phyloP scores from a whole-genome alignment of 2,797 vertebrate genomes.

The Sibirionetta formosa region DNA sequence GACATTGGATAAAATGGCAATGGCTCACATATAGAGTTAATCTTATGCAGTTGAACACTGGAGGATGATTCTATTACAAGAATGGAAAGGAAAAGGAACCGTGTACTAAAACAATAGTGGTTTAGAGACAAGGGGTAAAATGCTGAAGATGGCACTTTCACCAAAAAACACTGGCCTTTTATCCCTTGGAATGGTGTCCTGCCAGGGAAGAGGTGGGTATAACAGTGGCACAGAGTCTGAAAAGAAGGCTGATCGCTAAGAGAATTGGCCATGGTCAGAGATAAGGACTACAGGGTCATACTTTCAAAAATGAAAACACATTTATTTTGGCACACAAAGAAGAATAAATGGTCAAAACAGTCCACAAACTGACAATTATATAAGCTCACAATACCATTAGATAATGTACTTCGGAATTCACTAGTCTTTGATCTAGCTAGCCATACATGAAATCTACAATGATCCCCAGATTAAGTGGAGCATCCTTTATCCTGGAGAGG shows the following conservation, averaged over 20 bases:
- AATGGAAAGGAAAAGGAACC: background rate
- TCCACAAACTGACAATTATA: background rate
- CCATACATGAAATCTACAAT: background rate
- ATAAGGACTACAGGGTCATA: background rate
- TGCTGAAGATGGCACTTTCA: background rate
- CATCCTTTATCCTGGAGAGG: background rate
- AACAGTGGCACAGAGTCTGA: background rate
- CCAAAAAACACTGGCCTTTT: background rate
- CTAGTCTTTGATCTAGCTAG: background rate
- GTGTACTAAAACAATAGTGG: background rate
- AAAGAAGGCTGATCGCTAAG: background rate
- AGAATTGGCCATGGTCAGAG: background rate
- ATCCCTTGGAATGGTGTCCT: background rate
- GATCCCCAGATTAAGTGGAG: background rate
- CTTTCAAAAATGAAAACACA: background rate
- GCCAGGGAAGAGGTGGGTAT: background rate
- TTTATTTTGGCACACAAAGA: background rate
- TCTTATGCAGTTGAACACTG: background rate
- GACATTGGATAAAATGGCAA: background rate
- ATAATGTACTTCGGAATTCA: background rate
- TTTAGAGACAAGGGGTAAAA: background rate
- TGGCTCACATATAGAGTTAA: background rate
- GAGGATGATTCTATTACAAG: background rate
- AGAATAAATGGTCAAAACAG: background rate
- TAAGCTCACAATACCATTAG: background rate